These are phyloP conservation scores for Oscheius sp. DNA, from an alignment of 2,888 invertebrate genomes.

Conservation along the genomic window DNA sequence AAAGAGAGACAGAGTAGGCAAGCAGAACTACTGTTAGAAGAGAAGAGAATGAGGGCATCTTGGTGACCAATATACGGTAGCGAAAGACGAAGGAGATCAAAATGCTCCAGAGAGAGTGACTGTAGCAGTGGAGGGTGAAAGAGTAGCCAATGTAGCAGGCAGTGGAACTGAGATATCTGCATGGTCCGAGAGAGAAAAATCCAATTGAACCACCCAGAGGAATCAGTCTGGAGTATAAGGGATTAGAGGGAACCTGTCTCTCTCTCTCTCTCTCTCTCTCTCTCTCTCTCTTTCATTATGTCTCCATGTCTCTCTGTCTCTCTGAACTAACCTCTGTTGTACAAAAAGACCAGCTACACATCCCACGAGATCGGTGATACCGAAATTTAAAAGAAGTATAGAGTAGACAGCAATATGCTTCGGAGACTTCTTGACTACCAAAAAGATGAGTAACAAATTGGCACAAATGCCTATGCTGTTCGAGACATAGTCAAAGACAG, in stretches of 20 bases:
- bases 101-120: conserved; percentile 13
- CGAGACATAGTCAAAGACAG: not conserved
- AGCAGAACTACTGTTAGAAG: not conserved
- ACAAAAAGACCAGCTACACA: conserved; percentile 47
- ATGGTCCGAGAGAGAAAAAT: not conserved
- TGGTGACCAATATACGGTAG: not conserved
- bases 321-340: conserved; percentile 37
- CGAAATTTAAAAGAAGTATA: conserved; percentile 48
- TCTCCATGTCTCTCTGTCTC: no score
- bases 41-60: not conserved
- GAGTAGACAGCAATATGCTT: conserved; percentile 42
- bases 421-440: conserved; percentile 25
- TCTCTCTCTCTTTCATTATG: no score
- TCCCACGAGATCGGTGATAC: conserved; percentile 41
- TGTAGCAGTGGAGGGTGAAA: conserved; percentile 4
- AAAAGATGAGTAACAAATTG: conserved; percentile 27
- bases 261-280: no score
- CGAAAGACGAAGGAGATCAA: conserved; percentile 7
- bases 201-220: not conserved
- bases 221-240: not conserved
- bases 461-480: conserved; percentile 2
- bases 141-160: conserved; percentile 14
- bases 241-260: no score
- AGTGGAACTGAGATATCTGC: not conserved
- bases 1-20: not conserved